Percentiles rank a stretch among this genome's conserved stretches.
Evolutionary conservation across 2,888 invertebrate genomes (phyloP).

Genomic region (Phaonia tiefii): DNA sequence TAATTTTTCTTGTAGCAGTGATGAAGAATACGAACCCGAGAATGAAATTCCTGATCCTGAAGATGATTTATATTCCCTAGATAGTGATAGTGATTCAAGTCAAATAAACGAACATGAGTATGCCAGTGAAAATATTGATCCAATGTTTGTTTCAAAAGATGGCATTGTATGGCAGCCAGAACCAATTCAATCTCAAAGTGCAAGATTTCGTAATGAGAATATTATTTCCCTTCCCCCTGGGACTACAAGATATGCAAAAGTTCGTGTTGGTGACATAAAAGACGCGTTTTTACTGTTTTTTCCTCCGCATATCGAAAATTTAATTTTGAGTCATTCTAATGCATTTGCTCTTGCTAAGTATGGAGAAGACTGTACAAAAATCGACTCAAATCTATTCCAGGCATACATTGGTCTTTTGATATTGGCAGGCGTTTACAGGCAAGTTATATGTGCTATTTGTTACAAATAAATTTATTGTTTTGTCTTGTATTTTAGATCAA

Average conservation of each 20-base stretch:
- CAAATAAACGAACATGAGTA: too few species aligned
- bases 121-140: too few species aligned
- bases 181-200: conserved; percentile 1
- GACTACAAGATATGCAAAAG: conserved; percentile 14
- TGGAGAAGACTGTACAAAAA: conserved; percentile 32
- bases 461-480: too few species aligned
- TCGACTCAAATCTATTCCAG: conserved; percentile 29
- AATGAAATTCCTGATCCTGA: too few species aligned
- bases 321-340: conserved; percentile 29
- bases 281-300: conserved; percentile 27
- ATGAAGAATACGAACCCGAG: too few species aligned
- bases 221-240: conserved; percentile 15
- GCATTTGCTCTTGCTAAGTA: background rate
- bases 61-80: too few species aligned
- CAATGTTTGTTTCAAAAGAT: too few species aligned
- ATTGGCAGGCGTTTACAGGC: conserved; percentile 18
- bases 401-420: conserved; percentile 29
- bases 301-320: conserved; percentile 23
- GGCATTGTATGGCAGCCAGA: background rate
- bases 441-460: background rate
- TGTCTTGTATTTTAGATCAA: conserved; percentile 8
- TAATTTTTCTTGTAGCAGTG: conserved; percentile 17
- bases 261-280: too few species aligned
- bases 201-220: conserved; percentile 17
- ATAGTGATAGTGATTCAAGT: too few species aligned